These are phyloP conservation scores for Leucoma salicis DNA, from an alignment of 2,888 invertebrate genomes.

Conservation along the genomic window DNA sequence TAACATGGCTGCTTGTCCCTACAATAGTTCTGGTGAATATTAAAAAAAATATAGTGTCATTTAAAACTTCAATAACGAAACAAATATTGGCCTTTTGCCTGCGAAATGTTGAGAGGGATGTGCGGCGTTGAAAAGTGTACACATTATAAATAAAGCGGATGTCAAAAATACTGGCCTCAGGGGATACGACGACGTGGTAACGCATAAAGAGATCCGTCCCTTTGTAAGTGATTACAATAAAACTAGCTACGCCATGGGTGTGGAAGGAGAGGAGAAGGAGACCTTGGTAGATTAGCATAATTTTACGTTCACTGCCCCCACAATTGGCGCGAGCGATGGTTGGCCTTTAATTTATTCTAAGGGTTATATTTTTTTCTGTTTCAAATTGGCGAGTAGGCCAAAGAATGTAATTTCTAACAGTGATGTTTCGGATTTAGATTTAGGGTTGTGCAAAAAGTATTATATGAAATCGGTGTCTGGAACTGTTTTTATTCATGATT, in stretches of 20 bases:
- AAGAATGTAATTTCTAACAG: too few relatives aligned
- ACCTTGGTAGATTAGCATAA: conserved; percentile 36
- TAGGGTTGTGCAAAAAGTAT: too few relatives aligned
- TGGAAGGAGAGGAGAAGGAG: conserved; percentile 9
- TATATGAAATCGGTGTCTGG: too few relatives aligned
- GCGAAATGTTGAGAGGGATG: background rate
- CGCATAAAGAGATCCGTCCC: conserved; percentile 48
- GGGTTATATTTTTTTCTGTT: too few relatives aligned
- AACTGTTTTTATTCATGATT: too few relatives aligned
- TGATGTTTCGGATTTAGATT: too few relatives aligned
- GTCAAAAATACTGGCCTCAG: conserved; percentile 47
- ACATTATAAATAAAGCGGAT: conserved; percentile 43
- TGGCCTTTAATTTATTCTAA: conserved; percentile 13
- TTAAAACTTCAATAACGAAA: conserved; percentile 10
- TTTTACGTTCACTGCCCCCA: conserved; percentile 32
- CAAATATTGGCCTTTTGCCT: conserved; percentile 5
- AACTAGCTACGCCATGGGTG: conserved; percentile 31
- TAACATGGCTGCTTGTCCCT: too few relatives aligned
- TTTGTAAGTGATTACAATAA: conserved; percentile 36
- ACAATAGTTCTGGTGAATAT: too few relatives aligned
- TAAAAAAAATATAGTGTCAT: background rate
- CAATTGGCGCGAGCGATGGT: background rate
- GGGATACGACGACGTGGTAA: conserved; percentile 41
- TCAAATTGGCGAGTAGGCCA: too few relatives aligned
- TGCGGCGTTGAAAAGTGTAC: conserved; percentile 4